A percentile compares a stretch with the other conserved stretches of the same genome.
phyloP scores from a whole-genome alignment of 2,113 vertebrate genomes.

The Acrocephalus arundinaceus region DNA sequence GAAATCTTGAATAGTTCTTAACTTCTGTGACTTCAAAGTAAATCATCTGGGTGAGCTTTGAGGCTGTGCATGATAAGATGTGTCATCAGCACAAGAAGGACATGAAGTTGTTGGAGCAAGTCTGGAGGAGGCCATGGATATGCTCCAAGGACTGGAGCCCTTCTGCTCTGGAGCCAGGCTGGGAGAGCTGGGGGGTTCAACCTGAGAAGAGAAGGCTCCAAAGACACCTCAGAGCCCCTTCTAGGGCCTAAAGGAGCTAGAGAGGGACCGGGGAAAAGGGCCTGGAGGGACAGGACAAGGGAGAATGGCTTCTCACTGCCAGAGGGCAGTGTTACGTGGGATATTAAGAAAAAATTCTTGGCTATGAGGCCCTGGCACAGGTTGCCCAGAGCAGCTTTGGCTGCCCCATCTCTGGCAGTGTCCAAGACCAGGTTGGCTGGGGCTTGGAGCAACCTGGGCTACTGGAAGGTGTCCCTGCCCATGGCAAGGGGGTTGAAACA shows the following conservation, averaged over 20 bases:
- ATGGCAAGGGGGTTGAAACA: not conserved
- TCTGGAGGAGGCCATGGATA: not conserved
- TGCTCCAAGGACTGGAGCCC: not conserved
- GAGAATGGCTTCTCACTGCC: not conserved
- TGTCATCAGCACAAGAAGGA: not conserved
- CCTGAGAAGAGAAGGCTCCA: not conserved
- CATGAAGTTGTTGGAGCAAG: not conserved
- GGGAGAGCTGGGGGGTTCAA: not conserved
- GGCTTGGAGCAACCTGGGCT: not conserved
- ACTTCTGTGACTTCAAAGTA: not conserved
- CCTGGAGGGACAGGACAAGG: not conserved
- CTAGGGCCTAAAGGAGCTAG: not conserved
- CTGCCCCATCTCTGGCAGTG: not conserved
- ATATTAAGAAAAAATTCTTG: not conserved
- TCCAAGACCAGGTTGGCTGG: fast-evolving
- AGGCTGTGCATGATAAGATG: not conserved
- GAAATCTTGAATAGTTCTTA: not conserved
- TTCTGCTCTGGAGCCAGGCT: not conserved
- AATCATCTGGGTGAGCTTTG: not conserved
- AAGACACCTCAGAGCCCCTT: not conserved
- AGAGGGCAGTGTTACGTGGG: not conserved
- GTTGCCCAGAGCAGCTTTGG: not conserved
- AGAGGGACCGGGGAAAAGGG: not conserved
- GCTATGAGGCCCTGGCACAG: not conserved
- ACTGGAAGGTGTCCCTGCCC: not conserved